Conservation (phyloP, 2,888 invertebrate genomes). For the Molorchus minor region DNA sequence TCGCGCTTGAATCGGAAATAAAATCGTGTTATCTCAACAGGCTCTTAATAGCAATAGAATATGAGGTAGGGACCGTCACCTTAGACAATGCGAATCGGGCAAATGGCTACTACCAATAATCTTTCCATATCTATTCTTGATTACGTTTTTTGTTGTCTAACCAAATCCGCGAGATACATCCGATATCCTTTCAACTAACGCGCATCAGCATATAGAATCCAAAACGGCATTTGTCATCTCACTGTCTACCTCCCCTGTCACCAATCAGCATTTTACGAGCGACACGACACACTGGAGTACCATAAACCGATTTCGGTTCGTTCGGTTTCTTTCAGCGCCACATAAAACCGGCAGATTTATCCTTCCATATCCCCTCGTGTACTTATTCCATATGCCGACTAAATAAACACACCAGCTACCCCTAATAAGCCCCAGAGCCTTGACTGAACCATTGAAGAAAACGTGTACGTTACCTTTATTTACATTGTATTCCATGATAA, state of each 20-base stretch:
- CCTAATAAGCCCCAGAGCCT: conserved; percentile 9
- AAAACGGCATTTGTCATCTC: conserved; percentile 52
- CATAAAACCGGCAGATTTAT: conserved; percentile 43
- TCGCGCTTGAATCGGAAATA: too few species aligned
- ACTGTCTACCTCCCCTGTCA: conserved; percentile 54
- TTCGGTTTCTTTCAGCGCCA: conserved; percentile 47
- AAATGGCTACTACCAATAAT: too few species aligned
- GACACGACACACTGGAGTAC: conserved; percentile 57
- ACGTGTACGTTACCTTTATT: conserved; percentile 3
- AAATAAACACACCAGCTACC: conserved; percentile 22
- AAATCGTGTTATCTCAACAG: too few species aligned
- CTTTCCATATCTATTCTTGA: too few species aligned
- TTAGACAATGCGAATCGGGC: too few species aligned
- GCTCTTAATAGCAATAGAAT: too few species aligned
- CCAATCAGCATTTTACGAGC: conserved; percentile 61
- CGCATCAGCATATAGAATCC: conserved; percentile 34
- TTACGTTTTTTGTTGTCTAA: too few species aligned
- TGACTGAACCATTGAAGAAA: conserved; percentile 1
- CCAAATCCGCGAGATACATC: conserved; percentile 8
- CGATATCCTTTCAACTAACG: conserved; percentile 28
- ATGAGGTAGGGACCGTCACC: too few species aligned
- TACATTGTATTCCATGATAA: conserved; percentile 3
- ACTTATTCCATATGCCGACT: conserved; percentile 29
- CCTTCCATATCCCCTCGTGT: conserved; percentile 27
- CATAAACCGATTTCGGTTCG: conserved; percentile 57